Percentiles rank a stretch among this genome's conserved stretches.
These are phyloP conservation scores for Tapirus indicus DNA, from an alignment of 2,797 vertebrate genomes.

Conservation along the genomic window DNA sequence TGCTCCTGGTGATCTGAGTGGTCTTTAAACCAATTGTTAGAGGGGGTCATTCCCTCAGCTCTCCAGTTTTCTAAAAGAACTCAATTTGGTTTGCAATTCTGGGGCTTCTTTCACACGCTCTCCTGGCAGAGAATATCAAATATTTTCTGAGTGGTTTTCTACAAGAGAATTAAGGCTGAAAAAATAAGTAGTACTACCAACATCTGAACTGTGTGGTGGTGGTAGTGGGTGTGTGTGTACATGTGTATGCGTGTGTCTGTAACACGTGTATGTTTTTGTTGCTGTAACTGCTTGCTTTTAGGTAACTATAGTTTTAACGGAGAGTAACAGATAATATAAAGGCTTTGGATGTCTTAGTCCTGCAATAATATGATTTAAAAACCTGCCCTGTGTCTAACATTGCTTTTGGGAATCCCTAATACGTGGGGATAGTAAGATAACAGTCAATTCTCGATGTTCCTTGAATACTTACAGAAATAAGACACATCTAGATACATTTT, in stretches of 20 bases:
- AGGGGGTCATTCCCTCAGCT: neutral
- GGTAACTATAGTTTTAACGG: neutral
- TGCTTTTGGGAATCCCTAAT: neutral
- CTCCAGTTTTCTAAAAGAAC: neutral
- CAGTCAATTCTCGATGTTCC: neutral
- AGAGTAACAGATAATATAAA: neutral
- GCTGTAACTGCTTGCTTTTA: neutral
- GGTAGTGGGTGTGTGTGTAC: neutral
- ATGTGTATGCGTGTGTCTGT: neutral
- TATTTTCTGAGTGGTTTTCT: neutral
- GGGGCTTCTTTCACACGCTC: neutral
- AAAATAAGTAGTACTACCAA: neutral
- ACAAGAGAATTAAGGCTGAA: neutral
- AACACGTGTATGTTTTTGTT: neutral
- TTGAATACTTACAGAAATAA: slow-evolving; percentile 42
- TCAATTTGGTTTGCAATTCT: neutral
- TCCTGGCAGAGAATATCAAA: neutral
- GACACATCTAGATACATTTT: slow-evolving; percentile 5
- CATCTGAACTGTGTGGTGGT: neutral
- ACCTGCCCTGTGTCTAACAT: neutral
- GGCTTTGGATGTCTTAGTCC: neutral
- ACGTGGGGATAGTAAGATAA: neutral
- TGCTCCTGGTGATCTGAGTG: neutral
- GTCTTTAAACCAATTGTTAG: neutral
- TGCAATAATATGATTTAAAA: neutral